These are phyloP conservation scores for Metaphire vulgaris DNA, from an alignment of 1,140 invertebrate species.

Conservation along the genomic window DNA sequence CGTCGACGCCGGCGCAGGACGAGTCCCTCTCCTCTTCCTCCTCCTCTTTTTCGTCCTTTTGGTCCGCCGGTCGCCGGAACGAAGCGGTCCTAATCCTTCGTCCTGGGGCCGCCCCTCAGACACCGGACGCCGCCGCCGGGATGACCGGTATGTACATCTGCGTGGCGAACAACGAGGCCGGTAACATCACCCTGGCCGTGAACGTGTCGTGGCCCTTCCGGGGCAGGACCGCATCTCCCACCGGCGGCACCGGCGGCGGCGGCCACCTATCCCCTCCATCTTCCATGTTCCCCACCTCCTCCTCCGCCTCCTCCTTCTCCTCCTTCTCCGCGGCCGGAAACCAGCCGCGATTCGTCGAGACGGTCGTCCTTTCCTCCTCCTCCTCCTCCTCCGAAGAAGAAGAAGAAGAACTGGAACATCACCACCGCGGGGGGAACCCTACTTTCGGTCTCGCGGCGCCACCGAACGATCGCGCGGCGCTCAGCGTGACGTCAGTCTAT, in stretches of 20 bases:
- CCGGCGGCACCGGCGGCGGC: background rate
- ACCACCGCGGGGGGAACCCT: background rate
- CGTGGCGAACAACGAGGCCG: slow-evolving; percentile 48
- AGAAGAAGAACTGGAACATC: background rate
- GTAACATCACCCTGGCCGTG: slow-evolving; percentile 48
- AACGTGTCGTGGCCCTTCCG: slow-evolving; percentile 45
- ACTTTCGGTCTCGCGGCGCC: background rate
- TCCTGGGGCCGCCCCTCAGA: background rate
- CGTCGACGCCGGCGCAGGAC: no score
- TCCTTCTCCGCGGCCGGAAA: background rate
- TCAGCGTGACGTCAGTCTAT: background rate
- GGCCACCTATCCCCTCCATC: background rate
- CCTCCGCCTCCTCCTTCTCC: background rate
- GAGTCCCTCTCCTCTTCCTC: no score
- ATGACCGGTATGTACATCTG: slow-evolving; percentile 40
- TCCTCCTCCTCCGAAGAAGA: background rate
- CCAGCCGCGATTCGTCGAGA: background rate
- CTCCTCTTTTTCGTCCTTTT: no score
- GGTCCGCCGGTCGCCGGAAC: background rate
- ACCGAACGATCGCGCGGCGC: background rate
- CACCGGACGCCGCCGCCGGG: background rate
- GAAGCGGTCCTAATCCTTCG: background rate
- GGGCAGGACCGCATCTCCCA: no score
- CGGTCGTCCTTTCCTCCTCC: no score
- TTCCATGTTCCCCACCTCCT: background rate